phyloP scores from a whole-genome alignment of 2,888 invertebrate genomes.

The Drosophila leonis region DNA sequence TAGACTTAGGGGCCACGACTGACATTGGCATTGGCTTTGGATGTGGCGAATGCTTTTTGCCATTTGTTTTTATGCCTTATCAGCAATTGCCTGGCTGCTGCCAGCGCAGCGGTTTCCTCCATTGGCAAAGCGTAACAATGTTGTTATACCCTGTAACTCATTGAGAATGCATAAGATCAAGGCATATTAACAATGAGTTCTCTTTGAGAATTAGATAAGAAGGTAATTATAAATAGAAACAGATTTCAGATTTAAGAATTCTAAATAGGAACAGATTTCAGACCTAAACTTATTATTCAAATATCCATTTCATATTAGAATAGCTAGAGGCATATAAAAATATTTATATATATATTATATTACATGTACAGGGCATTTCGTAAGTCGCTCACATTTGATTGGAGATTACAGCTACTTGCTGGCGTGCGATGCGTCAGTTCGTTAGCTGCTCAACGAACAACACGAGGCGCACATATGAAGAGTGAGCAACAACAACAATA shows the following conservation, averaged over 20 bases:
- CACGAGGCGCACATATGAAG: conserved; percentile 16
- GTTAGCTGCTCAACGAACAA: conserved; percentile 56
- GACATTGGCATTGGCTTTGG: conserved; percentile 22
- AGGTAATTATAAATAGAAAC: background rate
- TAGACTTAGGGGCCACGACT: conserved; percentile 29
- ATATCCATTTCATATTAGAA: no score
- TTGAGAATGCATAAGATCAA: background rate
- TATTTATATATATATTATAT: no score
- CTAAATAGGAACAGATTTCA: no score
- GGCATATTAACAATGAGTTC: no score
- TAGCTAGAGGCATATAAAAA: no score
- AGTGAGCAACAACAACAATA: conserved; percentile 3
- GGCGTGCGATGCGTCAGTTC: conserved; percentile 64
- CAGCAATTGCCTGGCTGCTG: conserved; percentile 59
- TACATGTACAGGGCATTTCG: background rate
- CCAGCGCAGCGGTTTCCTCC: conserved; percentile 27
- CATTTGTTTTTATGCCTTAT: conserved; percentile 78
- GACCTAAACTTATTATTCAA: no score
- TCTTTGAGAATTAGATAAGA: background rate
- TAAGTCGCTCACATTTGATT: background rate
- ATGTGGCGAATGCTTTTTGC: conserved; percentile 45
- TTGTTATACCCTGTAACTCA: conserved; percentile 35
- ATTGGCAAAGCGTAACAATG: conserved; percentile 62
- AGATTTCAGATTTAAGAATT: background rate
- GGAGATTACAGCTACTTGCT: background rate